Percentiles rank a stretch among this genome's conserved stretches.
These are phyloP conservation scores for Virgularia gustaviana DNA, from an alignment of 92 coral and sea anemone genomes.

Conservation along the genomic window DNA sequence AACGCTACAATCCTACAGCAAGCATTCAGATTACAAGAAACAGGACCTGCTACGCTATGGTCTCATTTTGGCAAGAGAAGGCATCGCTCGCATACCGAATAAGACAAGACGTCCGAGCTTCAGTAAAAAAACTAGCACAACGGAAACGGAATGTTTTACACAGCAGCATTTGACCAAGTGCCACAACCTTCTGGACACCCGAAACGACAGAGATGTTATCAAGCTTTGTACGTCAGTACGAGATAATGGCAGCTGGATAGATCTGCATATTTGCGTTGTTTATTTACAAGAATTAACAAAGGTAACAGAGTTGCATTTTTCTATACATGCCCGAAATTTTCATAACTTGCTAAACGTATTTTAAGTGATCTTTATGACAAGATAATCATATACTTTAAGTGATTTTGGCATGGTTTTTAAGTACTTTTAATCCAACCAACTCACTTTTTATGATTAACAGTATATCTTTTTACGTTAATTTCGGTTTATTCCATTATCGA, in stretches of 20 bases:
- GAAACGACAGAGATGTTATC: background rate
- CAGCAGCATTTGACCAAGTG: background rate
- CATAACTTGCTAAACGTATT: too few relatives aligned
- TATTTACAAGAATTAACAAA: background rate
- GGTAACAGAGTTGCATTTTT: too few relatives aligned
- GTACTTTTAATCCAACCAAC: too few relatives aligned
- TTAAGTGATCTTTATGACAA: too few relatives aligned
- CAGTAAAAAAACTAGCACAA: background rate
- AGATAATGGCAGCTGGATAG: background rate
- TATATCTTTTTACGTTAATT: too few relatives aligned
- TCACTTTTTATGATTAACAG: too few relatives aligned
- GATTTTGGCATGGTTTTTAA: too few relatives aligned
- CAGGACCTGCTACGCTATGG: background rate
- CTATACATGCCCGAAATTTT: too few relatives aligned
- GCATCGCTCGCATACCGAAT: background rate
- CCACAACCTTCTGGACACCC: background rate
- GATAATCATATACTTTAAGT: too few relatives aligned
- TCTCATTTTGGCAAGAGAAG: background rate
- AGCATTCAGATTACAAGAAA: background rate
- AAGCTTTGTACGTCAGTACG: background rate
- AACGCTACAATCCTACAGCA: background rate
- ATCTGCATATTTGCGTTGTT: constrained; percentile 1
- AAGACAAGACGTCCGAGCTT: background rate
- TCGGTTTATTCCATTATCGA: too few relatives aligned
- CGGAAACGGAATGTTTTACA: too few relatives aligned